A percentile compares a stretch with the other conserved stretches of the same genome.
These are phyloP conservation scores for Miltochrista miniata DNA, from an alignment of 2,888 invertebrate genomes.

Conservation along the genomic window DNA sequence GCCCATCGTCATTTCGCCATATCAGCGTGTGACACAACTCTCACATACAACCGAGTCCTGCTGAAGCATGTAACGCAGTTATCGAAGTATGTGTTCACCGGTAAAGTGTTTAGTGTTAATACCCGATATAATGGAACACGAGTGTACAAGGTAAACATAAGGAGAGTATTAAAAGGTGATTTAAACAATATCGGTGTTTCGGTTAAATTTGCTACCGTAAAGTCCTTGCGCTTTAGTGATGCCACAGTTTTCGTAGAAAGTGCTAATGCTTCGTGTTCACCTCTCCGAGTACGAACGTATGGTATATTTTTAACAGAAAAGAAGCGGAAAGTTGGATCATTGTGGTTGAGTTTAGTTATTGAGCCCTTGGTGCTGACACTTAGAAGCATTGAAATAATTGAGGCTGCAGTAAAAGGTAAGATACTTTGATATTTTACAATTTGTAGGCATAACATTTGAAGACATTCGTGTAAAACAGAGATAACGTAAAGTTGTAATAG, in stretches of 20 bases:
- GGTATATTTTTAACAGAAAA: constrained; percentile 70
- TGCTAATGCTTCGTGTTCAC: constrained; percentile 50
- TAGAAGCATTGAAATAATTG: constrained; percentile 64
- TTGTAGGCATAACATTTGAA: constrained; percentile 10
- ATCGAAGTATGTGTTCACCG: constrained; percentile 72
- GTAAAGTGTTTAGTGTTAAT: constrained; percentile 64
- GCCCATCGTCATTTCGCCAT: constrained; percentile 32
- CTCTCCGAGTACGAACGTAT: constrained; percentile 62
- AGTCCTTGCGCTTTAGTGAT: constrained; percentile 63
- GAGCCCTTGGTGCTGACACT: constrained; percentile 67
- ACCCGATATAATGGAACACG: constrained; percentile 47
- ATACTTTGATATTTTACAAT: constrained; percentile 1
- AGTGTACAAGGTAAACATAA: constrained; percentile 70
- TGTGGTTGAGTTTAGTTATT: constrained; percentile 57
- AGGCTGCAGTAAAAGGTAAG: constrained; percentile 73
- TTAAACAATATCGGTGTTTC: constrained; percentile 63
- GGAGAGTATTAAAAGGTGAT: constrained; percentile 72
- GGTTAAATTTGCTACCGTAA: constrained; percentile 56
- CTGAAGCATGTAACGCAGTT: constrained; percentile 62
- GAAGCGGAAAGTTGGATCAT: constrained; percentile 32
- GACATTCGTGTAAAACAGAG: constrained; percentile 17
- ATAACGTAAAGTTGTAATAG: constrained; percentile 42
- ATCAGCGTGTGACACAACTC: constrained; percentile 47
- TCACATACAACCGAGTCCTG: constrained; percentile 56
- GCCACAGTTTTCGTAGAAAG: constrained; percentile 65